Evolutionary conservation across 1,140 invertebrate genomes (phyloP).

Genomic region (Hyposmocoma kahamanoa): DNA sequence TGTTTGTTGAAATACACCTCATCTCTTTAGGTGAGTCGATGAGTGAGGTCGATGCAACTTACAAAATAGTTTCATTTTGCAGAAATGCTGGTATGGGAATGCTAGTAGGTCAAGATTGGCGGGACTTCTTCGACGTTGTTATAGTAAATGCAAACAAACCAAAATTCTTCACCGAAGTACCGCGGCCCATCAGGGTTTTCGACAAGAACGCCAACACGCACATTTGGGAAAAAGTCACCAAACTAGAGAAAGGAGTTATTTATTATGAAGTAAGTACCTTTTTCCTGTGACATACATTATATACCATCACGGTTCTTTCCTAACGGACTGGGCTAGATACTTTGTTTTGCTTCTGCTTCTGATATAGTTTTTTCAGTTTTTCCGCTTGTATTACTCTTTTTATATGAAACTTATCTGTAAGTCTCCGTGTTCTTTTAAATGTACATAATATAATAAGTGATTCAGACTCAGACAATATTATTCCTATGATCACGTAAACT

Average conservation of each 20-base stretch:
- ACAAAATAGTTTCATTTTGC: conserved; percentile 35
- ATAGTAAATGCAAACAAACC: conserved; percentile 97
- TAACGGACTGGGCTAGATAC: no score
- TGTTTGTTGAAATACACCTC: neutral
- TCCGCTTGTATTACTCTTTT: no score
- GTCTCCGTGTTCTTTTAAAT: no score
- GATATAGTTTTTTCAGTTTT: no score
- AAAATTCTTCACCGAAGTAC: conserved; percentile 94
- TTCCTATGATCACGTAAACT: no score
- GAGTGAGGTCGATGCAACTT: no score
- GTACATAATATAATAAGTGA: no score
- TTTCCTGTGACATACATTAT: neutral
- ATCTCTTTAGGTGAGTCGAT: neutral
- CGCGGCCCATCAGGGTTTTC: conserved; percentile 91
- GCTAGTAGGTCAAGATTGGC: conserved; percentile 92
- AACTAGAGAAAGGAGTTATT: conserved; percentile 90
- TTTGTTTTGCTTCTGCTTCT: no score
- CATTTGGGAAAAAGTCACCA: conserved; percentile 92
- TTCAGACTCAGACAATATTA: no score
- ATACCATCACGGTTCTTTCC: no score
- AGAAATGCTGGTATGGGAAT: conserved; percentile 95
- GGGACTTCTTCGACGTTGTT: conserved; percentile 93
- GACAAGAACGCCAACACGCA: conserved; percentile 86
- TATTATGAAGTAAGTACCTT: conserved; percentile 89
- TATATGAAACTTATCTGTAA: no score